Conservation (phyloP, 2,113 vertebrate genomes). For the Aphelocoma coerulescens region DNA sequence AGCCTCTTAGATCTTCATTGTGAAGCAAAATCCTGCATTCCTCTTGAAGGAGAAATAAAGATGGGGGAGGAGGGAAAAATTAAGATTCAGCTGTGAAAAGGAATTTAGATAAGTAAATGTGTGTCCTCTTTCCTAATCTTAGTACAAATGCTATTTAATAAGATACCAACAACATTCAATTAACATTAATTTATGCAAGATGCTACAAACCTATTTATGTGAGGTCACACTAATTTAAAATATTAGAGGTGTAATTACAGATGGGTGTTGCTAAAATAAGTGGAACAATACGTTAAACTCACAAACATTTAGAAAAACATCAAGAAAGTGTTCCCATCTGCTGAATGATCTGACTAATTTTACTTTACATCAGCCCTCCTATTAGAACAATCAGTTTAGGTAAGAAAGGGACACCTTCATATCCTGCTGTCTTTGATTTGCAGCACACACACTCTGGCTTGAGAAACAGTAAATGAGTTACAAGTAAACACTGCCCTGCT, state of each 20-base stretch:
- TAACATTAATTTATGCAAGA: conserved; percentile 28
- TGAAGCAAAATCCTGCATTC: not conserved
- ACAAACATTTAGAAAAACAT: not conserved
- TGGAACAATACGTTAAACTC: not conserved
- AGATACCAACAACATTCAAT: conserved; percentile 10
- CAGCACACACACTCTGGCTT: not conserved
- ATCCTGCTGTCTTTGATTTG: not conserved
- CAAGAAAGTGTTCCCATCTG: not conserved
- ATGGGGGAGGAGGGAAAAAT: not conserved
- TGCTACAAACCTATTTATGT: conserved; percentile 3
- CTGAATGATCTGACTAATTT: not conserved
- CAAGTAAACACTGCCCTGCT: not conserved
- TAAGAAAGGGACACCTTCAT: not conserved
- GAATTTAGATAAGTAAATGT: conserved; percentile 8
- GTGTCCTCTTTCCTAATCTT: not conserved
- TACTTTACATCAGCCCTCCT: not conserved
- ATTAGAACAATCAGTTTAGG: not conserved
- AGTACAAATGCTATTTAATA: conserved; percentile 9
- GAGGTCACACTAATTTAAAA: conserved; percentile 1
- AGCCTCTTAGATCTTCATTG: not conserved
- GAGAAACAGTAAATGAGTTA: not conserved
- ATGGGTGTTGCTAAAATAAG: not conserved
- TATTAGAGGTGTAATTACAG: conserved; percentile 14
- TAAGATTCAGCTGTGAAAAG: not conserved
- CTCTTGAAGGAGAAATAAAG: not conserved